Evolutionary conservation across 1,140 invertebrate species (phyloP), one percentile per base, ranked within the genome.

Genomic region (honey bee (Apis mellifera)): DNA sequence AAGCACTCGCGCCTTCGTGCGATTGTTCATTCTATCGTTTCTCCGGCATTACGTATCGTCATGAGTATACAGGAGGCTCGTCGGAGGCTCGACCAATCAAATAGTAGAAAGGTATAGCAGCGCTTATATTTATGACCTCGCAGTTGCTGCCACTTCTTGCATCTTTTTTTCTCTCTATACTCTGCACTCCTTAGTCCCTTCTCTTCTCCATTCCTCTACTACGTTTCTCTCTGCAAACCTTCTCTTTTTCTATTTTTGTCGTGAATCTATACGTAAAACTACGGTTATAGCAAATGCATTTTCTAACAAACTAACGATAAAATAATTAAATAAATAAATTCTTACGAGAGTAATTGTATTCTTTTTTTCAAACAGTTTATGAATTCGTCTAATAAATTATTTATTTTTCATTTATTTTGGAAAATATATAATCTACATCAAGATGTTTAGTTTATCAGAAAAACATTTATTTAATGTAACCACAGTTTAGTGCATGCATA

Each of bases 61-160:
- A 80, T 55, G 23, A 62, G 11, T 23, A 50, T 68, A 42, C 32
- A 7, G 89, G 89, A 90, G 90, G 90, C 90, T 89, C 90, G 90
- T 48, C 89, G 73, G 68, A 52, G 70, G 68, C 78, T 83, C 84
- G 82, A 84, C 91, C 91, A 91, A 91, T 91, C 84, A 23, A 9
- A 71, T 82, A 23, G 66, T 86, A 84, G 86, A 87, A 87, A 82
- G 78, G 81, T 5, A 78, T 26, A 71, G 64, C 65, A 64, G 50
- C 81, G 57, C 23, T 76, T 78, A 50, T 78, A 78, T 78, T 71
- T 69, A 69, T 65, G 57, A 78, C 81, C 82, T 79, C 82, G 82
- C 55, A 42, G 57, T 26, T 55, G 26, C 69, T 42, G 54, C 54
- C 77, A 55, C 66, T 17, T 57, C 70, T 55, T 59, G 13, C 15